phyloP scores from a whole-genome alignment of 2,113 vertebrate species.

The Gasterosteus aculeatus region DNA sequence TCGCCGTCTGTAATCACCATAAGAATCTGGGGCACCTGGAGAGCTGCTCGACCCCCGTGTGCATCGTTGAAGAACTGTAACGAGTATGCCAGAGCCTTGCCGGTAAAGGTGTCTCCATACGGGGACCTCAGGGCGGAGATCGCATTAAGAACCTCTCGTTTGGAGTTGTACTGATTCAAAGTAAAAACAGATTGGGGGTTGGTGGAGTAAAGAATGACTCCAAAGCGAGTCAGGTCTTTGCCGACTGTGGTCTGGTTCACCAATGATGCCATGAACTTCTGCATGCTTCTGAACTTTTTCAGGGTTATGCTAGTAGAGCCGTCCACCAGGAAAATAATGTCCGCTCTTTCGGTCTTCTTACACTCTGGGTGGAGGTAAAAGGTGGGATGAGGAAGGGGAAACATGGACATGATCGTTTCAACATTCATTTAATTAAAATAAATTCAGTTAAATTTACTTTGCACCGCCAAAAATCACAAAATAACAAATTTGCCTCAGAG shows the following conservation, averaged over 20 bases:
- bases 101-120: constrained; percentile 72
- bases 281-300: constrained; percentile 75
- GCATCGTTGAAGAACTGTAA: constrained; percentile 65
- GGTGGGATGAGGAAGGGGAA: too few species aligned
- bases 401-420: too few species aligned
- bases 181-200: constrained; percentile 58
- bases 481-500: too few species aligned
- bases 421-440: too few species aligned
- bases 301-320: constrained; percentile 69
- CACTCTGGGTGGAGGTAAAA: constrained; percentile 70
- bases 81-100: constrained; percentile 74
- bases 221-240: constrained; percentile 75
- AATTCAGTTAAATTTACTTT: too few species aligned
- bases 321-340: constrained; percentile 86
- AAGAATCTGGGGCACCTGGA: constrained; percentile 76
- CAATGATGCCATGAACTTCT: constrained; percentile 78
- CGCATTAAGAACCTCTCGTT: constrained; percentile 64
- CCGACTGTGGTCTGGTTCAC: constrained; percentile 81
- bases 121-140: constrained; percentile 55
- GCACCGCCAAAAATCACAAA: too few species aligned
- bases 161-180: constrained; percentile 68
- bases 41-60: constrained; percentile 69
- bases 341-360: constrained; percentile 78
- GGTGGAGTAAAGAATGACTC: constrained; percentile 76
- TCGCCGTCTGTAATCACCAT: constrained; percentile 84